Base-by-base conservation (phyloP, 2,797 vertebrate species). In the Distichodus sexfasciatus region DNA sequence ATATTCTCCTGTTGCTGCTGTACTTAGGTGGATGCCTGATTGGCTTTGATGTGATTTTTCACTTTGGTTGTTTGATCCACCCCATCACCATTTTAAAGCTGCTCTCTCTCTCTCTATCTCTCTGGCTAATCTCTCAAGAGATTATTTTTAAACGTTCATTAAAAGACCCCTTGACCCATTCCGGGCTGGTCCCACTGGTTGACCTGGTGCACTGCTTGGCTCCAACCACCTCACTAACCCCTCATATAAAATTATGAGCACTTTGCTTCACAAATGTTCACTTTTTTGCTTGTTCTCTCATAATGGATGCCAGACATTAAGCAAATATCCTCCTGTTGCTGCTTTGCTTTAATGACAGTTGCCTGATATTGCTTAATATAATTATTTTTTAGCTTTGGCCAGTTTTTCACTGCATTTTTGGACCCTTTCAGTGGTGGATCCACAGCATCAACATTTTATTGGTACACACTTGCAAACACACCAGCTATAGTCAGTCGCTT, bases 91-190 rank as follows among this genome's bases (percentile, higher is more conserved):
- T 60, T 55, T 50, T 48, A 35, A 24, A n/a, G 2, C 29, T 10
- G 1, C 4, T n/a, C 1, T 33, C 23, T n/a, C 2, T 31, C 21
- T 62, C 46, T 47, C 43, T 58, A n/a, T n/a, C n/a, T n/a, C n/a
- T n/a, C n/a, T n/a, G n/a, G n/a, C n/a, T n/a, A n/a, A n/a, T n/a
- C n/a, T n/a, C n/a, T n/a, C n/a, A n/a, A n/a, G 19, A 48, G n/a
- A 55, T 69, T 57, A 62, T 73, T 70, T 75, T 66, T 33, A 21
- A 36, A 40, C 21, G 10, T 17, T 58, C 53, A 53, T 66, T 62
- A 59, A 78, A 71, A 62, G 24, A 23, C 17, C 43, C 51, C 17
- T 48, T 74, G 66, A 48, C 59, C 36, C 58, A 66, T 58, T 33
- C 19, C 33, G 54, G n/a, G 44, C 15, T 14, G 38, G 15, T 12